phyloP scores from a whole-genome alignment of 2,888 invertebrate species.

The Xestia ashworthii region DNA sequence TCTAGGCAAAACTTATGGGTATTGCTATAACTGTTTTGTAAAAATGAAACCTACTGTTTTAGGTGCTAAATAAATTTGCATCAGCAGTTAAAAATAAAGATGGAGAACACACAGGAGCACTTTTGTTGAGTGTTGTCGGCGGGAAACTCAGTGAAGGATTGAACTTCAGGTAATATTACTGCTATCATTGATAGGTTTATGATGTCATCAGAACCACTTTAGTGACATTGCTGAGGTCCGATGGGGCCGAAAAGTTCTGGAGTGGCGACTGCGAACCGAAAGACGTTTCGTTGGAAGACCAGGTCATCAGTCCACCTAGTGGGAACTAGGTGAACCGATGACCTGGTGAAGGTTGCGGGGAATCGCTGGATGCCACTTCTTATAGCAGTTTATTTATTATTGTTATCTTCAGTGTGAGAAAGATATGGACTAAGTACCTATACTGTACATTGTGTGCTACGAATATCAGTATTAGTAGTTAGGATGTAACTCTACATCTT shows the following conservation, averaged over 20 bases:
- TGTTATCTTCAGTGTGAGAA: not conserved
- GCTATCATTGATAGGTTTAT: not conserved
- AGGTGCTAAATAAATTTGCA: slow-evolving; percentile 85
- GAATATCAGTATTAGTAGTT: no score
- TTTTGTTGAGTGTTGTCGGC: slow-evolving; percentile 98
- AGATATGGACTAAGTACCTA: not conserved
- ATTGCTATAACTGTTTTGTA: not conserved
- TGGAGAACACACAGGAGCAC: slow-evolving; percentile 92
- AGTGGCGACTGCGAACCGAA: no score
- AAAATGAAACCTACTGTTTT: slow-evolving; percentile 29
- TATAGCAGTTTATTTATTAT: not conserved
- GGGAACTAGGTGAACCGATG: no score
- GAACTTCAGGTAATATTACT: slow-evolving; percentile 92
- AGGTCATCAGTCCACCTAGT: no score
- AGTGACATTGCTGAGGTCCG: no score
- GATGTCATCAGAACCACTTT: no score
- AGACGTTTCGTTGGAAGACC: no score
- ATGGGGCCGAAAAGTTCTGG: no score
- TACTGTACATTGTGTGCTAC: no score
- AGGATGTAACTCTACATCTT: no score
- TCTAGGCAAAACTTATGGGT: no score
- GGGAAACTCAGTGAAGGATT: slow-evolving; percentile 99
- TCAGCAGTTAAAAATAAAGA: slow-evolving; percentile 80
- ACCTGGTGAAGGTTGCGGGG: no score
- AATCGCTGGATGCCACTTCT: not conserved